phyloP scores from a whole-genome alignment of 2,888 invertebrate species.

The Dasysyrphus tricinctus region DNA sequence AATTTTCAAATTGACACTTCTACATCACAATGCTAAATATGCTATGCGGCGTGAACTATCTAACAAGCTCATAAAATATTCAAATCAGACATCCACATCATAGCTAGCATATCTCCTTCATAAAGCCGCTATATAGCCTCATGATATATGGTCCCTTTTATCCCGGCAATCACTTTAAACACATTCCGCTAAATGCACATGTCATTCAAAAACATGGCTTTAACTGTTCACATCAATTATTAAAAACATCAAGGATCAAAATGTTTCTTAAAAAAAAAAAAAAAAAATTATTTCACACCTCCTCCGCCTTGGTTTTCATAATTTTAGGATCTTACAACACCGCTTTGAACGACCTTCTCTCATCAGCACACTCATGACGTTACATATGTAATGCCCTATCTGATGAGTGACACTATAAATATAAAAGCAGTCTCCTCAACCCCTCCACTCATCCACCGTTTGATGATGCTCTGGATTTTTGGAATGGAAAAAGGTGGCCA shows the following conservation, averaged over 20 bases:
- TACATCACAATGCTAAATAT: slow-evolving; percentile 18
- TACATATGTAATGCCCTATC: slow-evolving; percentile 49
- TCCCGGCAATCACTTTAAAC: slow-evolving; percentile 69
- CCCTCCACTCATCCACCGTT: slow-evolving; percentile 9
- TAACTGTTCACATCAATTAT: slow-evolving; percentile 69
- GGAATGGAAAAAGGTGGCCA: slow-evolving; percentile 54
- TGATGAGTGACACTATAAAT: slow-evolving; percentile 73
- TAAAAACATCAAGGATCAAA: slow-evolving; percentile 58
- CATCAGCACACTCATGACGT: slow-evolving; percentile 56
- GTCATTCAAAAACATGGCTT: slow-evolving; percentile 39
- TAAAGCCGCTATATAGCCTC: slow-evolving; percentile 59
- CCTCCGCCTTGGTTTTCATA: slow-evolving; percentile 13
- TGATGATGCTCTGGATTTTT: not conserved
- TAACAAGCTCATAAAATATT: slow-evolving; percentile 14
- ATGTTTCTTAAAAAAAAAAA: slow-evolving; percentile 38
- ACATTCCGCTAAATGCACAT: slow-evolving; percentile 66
- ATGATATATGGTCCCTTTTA: slow-evolving; percentile 72
- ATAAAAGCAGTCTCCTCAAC: slow-evolving; percentile 42
- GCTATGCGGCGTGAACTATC: slow-evolving; percentile 43
- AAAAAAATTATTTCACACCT: slow-evolving; percentile 38
- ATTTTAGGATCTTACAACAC: slow-evolving; percentile 8
- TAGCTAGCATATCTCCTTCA: slow-evolving; percentile 36
- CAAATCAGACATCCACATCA: slow-evolving; percentile 12
- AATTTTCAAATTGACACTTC: slow-evolving; percentile 43
- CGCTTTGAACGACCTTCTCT: slow-evolving; percentile 61